Evolutionary conservation across 2,113 vertebrate genomes (phyloP), one percentile per base, ranked within the genome.

Genomic region (Anoplopoma fimbria): DNA sequence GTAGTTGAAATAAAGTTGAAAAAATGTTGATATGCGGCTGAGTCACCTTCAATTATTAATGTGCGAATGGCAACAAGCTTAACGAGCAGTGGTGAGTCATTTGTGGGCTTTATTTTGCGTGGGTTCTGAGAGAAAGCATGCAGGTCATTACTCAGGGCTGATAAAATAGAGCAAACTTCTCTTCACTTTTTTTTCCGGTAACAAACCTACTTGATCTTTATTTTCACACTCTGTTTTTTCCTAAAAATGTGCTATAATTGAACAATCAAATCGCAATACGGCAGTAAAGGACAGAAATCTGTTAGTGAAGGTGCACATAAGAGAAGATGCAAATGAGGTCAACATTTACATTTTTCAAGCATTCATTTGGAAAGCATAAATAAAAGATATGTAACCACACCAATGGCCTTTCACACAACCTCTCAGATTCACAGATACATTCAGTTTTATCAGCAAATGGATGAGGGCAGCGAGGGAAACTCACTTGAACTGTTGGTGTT

Each of bases 401-500:
- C 73, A 36, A n/a, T 2, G 2, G 9, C 29, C 40, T 49, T 17
- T 21, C 64, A 72, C 67, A 70, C 1, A 42, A 17, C 12, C 23
- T 58, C 45, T 17, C 14, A 29, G 34, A 29, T 21, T 17, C 29
- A 60, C 76, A 68, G 29, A 73, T 10, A 68, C 31, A 62, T 17
- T 60, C 64, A 47, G n/a, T 47, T 63, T 34, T 5, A 74, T 53
- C 40, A 47, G 47, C 49, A 67, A 8, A 42, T 10, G 6, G 10
- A 8, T 42, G 42, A 19, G 3, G 21, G 49, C n/a, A 23, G 40
- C 31, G 25, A 57, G 62, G 19, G 68, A 29, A 25, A 68, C 98
- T 97, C 90, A 99, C 98, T 97, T 99, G 95, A 99, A 98, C 92
- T 99, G 97, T 47, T 98, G 97, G 87, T 97, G 98, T 86, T 98